A percentile compares a stretch with the other conserved stretches of the same genome.
phyloP scores from a whole-genome alignment of 2,797 vertebrate genomes.

The Heterohyrax brucei region DNA sequence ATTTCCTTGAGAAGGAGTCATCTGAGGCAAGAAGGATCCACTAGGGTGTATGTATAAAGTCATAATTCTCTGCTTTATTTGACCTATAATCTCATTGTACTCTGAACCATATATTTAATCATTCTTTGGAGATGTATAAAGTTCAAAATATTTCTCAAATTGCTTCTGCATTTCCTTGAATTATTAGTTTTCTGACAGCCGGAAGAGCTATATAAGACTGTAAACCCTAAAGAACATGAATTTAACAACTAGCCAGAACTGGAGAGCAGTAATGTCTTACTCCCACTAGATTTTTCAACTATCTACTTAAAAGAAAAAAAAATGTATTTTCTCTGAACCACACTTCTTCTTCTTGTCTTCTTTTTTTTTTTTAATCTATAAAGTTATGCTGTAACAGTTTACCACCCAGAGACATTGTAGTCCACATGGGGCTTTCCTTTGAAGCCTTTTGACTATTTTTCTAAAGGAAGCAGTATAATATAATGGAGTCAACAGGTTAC shows the following conservation, averaged over 20 bases:
- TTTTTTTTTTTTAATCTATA: neutral
- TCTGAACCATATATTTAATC: neutral
- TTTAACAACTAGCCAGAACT: slow-evolving; percentile 55
- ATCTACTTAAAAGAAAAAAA: slow-evolving; percentile 46
- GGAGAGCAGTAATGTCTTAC: neutral
- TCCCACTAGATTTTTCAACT: slow-evolving; percentile 42
- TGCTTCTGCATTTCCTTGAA: slow-evolving; percentile 48
- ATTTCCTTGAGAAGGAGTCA: neutral
- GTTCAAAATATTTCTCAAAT: slow-evolving; percentile 43
- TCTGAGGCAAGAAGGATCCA: neutral
- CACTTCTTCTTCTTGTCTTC: too few relatives aligned
- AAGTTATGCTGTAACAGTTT: neutral
- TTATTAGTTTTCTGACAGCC: slow-evolving; percentile 44
- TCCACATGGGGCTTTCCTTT: neutral
- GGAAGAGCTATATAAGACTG: neutral
- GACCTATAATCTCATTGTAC: neutral
- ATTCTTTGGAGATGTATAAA: slow-evolving; percentile 25
- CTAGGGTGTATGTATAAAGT: neutral
- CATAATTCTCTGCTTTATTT: slow-evolving; percentile 2
- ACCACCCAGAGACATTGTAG: neutral
- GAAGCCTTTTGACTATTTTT: slow-evolving; percentile 21
- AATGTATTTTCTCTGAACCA: slow-evolving; percentile 38
- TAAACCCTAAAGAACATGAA: slow-evolving; percentile 60
- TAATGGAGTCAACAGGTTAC: neutral
- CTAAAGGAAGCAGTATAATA: neutral